Base-by-base conservation (phyloP, 2,797 vertebrate genomes). In the Ctenochaetus hawaiiensis region DNA sequence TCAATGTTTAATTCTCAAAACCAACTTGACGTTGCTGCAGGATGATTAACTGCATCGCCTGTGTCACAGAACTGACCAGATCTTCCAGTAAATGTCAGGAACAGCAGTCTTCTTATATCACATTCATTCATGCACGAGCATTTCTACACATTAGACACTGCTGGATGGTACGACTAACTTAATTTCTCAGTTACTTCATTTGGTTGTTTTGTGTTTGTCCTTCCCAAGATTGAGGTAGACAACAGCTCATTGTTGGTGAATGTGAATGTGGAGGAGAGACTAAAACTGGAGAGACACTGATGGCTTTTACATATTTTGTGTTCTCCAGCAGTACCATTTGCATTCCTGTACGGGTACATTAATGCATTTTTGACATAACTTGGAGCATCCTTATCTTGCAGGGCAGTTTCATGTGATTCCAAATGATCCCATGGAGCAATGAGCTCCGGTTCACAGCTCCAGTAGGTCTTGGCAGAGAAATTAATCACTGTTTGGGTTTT, bases 241-340 rank as follows among this genome's bases (percentile, higher is more conserved):
- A 34, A 3, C 30, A 34, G 30, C 30, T 34, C 30, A 34, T 34
- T 34, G 30, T 34, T 34, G 30, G 30, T 34, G 30, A 34, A 34
- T 26, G 37, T 39, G 37, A 7, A 39, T 41, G 8, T 41, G 39
- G 44, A 45, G 5, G 14, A 14, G 5, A 37, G 7, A 10, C 23
- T 47, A 12, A 12, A 54, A 39, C 52, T 2, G 41, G 4, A 23
- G 16, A 64, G 1, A 17, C 14, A 10, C 37, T 58, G 23, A 45
- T 56, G 43, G 22, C 37, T 49, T 20, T 8, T 22, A 49, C 26
- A 26, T 48, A 18, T 56, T 70, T 58, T 77, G 10, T 2, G 37
- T 64, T 58, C 14, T 58, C 34, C 13, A 48, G 53, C 11, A 16
- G n/a, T 70, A 20, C n/a, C 12, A 20, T 61, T 61, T 62, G 30